Base-by-base conservation (phyloP, 2,888 invertebrate genomes). In the Drosophila pegasa region DNA sequence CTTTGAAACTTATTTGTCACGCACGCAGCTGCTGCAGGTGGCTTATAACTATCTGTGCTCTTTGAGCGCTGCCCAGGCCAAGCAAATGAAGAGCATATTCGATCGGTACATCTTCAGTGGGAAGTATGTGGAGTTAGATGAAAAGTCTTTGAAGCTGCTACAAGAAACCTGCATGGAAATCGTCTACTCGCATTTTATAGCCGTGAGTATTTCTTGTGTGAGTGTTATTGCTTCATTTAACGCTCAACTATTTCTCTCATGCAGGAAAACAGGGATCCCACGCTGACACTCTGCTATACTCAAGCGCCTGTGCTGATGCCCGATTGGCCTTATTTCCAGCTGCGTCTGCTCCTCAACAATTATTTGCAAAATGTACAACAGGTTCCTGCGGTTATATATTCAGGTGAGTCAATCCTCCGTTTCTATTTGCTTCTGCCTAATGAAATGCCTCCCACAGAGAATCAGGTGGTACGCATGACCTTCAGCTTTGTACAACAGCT, bases 281-380 rank as follows among this genome's bases (percentile, higher is more conserved):
- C 93, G 52, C 82, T 94, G 22, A 89, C 93, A 2, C 87, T 94
- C 20, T 92, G 91, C 37, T 93, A 92, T 78, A 94, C 94, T 93
- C 93, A 93, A 71, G 94, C 94, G 51, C 94, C 95, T 12, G 94
- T 96, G 14, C 93, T 97, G 75, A 96, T 97, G 0, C 93, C 94
- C 52, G 97, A 97, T 88, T 97, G 97, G 97, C 94, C 96, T 12
- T 97, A 95, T 91, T 92, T 95, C 82, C 95, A 96, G 29, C 93
- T 96, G 25, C 91, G 91, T 33, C 71, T 79, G 9, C 87, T 93
- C 55, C 79, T 91, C 40, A 88, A 76, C 63, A 91, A 91, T 59
- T 92, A 90, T 69, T 60, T 92, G 57, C 79, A 88, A 38, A 91
- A 91, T 80, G 75, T 90, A 47, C 88, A 91, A 12, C 87, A 89